phyloP scores from a whole-genome alignment of 2,797 vertebrate species.

The Remorina albescens region DNA sequence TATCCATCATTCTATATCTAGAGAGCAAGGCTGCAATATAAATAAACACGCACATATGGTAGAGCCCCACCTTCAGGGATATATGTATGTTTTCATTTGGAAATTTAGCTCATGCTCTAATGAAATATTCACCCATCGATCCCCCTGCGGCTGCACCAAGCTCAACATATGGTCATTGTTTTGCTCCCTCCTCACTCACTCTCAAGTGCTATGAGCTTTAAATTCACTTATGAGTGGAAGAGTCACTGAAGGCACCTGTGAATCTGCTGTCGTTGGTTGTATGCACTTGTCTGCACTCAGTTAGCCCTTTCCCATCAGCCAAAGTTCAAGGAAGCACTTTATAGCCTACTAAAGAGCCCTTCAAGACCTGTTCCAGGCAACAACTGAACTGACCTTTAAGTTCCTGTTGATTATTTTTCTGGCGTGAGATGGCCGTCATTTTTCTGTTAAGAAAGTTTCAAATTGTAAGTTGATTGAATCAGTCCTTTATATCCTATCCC shows the following conservation, averaged over 20 bases:
- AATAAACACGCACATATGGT: conserved; percentile 82
- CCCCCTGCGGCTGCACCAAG: conserved; percentile 66
- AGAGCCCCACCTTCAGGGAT: conserved; percentile 68
- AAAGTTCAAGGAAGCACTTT: conserved; percentile 45
- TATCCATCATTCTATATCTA: conserved; percentile 63
- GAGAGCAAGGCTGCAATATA: conserved; percentile 58
- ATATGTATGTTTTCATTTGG: conserved; percentile 78
- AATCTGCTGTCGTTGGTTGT: conserved; percentile 40
- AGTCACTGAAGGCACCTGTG: conserved; percentile 39
- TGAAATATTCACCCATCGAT: conserved; percentile 79
- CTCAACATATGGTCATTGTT: conserved; percentile 82
- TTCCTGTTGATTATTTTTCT: conserved; percentile 51
- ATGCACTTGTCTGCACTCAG: conserved; percentile 45
- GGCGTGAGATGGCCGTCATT: conserved; percentile 52
- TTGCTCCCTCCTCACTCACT: conserved; percentile 38
- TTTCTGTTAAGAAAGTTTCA: conserved; percentile 42
- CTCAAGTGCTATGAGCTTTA: conserved; percentile 43
- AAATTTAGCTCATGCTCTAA: conserved; percentile 76
- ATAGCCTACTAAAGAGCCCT: conserved; percentile 35
- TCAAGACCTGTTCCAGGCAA: conserved; percentile 33
- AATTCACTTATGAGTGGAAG: conserved; percentile 39
- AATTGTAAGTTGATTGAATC: conserved; percentile 34
- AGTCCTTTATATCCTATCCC: conserved; percentile 42
- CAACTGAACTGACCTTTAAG: conserved; percentile 48
- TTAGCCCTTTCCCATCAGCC: conserved; percentile 50